Evolutionary conservation across 2,888 invertebrate genomes (phyloP).

Genomic region (Scrobipalpa atriplicella): DNA sequence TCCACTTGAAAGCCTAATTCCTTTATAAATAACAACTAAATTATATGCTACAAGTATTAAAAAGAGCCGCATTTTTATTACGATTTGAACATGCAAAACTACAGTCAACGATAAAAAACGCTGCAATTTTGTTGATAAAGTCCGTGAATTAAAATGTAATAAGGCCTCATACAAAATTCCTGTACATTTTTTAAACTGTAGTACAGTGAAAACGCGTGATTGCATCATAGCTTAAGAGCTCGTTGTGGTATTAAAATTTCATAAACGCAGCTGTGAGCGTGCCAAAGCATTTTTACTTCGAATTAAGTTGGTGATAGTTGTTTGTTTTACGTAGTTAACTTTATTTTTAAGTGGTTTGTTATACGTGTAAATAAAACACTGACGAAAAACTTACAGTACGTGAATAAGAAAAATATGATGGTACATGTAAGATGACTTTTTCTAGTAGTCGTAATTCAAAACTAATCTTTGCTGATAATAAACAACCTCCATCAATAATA

Average conservation of each 20-base stretch:
- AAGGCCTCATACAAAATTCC: slow-evolving; percentile 36
- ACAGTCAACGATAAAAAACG: slow-evolving; percentile 20
- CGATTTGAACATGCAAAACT: slow-evolving; percentile 28
- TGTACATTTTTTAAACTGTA: slow-evolving; percentile 25
- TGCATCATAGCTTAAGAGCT: slow-evolving; percentile 24
- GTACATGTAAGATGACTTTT: no score
- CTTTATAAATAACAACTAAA: slow-evolving; percentile 5
- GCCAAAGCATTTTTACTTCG: slow-evolving; percentile 13
- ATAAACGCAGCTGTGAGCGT: slow-evolving; percentile 9
- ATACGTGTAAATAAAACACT: no score
- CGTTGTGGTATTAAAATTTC: slow-evolving; percentile 3
- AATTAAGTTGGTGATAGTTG: slow-evolving; percentile 12
- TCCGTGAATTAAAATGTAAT: slow-evolving; percentile 31
- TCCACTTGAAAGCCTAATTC: not conserved
- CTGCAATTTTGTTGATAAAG: slow-evolving; percentile 34
- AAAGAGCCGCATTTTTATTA: not conserved
- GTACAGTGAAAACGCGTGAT: slow-evolving; percentile 36
- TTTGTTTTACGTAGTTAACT: no score
- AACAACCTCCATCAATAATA: no score
- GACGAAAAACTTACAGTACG: no score
- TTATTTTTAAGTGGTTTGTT: no score
- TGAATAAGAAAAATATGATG: no score
- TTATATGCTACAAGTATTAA: not conserved
- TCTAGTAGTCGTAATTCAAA: no score
- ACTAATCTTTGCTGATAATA: no score